phyloP scores from a whole-genome alignment of 2,113 vertebrate species.

The Climacteris rufus region DNA sequence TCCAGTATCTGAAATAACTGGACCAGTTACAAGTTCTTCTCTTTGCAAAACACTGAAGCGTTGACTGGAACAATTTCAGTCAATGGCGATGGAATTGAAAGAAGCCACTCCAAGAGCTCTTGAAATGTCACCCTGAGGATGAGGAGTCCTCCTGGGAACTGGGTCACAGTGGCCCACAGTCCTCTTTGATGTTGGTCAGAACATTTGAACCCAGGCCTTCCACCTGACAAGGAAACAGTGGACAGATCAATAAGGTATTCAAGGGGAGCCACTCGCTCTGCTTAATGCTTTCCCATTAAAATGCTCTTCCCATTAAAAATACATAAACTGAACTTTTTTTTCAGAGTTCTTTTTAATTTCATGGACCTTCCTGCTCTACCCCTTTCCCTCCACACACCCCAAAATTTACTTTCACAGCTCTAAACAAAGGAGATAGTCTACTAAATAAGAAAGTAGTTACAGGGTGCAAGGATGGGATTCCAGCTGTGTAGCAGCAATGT shows the following conservation, averaged over 20 bases:
- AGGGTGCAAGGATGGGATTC: not conserved
- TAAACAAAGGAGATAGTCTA: not conserved
- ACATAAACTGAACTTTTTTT: not conserved
- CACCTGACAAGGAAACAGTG: not conserved
- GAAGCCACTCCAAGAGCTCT: not conserved
- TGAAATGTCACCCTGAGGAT: not conserved
- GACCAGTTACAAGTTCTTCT: not conserved
- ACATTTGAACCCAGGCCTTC: not conserved
- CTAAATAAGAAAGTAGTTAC: not conserved
- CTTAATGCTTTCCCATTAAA: not conserved
- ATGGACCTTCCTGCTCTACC: not conserved
- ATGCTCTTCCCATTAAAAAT: not conserved
- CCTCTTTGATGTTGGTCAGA: not conserved
- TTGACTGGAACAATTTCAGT: not conserved
- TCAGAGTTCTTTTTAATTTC: not conserved
- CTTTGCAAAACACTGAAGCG: not conserved
- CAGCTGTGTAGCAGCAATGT: not conserved
- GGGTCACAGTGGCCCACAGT: not conserved
- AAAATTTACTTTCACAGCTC: not conserved
- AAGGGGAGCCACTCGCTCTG: not conserved
- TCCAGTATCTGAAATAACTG: not conserved
- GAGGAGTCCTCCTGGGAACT: not conserved
- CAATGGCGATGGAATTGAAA: accelerated
- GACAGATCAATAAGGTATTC: not conserved
- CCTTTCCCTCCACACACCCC: not conserved